Evolutionary conservation across 2,797 vertebrate species (phyloP).

Genomic region (Phaenicophaeus curvirostris): DNA sequence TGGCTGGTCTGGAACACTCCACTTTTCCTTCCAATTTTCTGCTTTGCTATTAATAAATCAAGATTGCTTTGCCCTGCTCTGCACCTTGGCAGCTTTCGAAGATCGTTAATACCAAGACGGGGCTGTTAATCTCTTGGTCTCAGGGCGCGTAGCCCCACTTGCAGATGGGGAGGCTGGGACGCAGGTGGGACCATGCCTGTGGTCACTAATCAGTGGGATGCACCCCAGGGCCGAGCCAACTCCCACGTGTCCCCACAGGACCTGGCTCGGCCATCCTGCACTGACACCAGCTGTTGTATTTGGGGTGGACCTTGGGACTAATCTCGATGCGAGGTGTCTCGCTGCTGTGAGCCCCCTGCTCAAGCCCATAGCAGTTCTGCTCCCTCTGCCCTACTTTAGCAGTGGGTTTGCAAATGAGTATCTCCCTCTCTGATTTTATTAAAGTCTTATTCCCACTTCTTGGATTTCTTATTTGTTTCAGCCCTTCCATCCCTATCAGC

Average conservation of each 20-base stretch:
- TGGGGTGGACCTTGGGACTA: neutral
- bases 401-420: neutral
- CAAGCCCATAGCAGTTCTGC: neutral
- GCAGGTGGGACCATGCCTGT: neutral
- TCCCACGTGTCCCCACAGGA: neutral
- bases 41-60: conserved; percentile 29
- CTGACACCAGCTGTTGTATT: rapidly evolving
- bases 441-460: neutral
- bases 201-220: neutral
- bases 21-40: conserved; percentile 3
- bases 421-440: neutral
- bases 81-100: conserved; percentile 8
- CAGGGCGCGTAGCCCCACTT: neutral
- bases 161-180: neutral
- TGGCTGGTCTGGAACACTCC: neutral
- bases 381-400: neutral
- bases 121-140: conserved; percentile 24
- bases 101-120: conserved; percentile 20
- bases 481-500: neutral
- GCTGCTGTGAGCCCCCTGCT: neutral
- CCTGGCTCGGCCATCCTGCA: neutral
- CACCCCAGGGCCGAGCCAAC: neutral
- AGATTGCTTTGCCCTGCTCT: neutral
- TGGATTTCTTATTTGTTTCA: neutral
- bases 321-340: rapidly evolving